These are phyloP conservation scores for Nematopogon swammerdamellus DNA, from an alignment of 2,888 invertebrate species.

Conservation along the genomic window DNA sequence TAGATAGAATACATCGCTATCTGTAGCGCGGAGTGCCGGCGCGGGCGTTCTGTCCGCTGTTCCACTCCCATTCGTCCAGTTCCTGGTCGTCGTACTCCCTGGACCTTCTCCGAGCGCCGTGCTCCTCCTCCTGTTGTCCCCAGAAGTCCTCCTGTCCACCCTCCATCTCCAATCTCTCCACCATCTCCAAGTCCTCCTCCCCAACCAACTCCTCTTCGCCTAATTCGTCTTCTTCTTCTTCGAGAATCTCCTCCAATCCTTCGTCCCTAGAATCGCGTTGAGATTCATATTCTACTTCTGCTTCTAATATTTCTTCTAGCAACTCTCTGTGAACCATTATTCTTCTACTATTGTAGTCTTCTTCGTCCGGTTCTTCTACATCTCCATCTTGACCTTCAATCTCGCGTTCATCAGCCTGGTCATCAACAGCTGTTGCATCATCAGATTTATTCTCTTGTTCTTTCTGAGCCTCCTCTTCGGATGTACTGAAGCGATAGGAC, in stretches of 20 bases:
- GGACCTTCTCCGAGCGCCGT: constrained; percentile 20
- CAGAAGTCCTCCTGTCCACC: constrained; percentile 36
- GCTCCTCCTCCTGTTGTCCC: constrained; percentile 26
- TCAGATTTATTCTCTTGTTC: constrained; percentile 12
- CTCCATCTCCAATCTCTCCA: constrained; percentile 11
- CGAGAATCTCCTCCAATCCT: constrained; percentile 38
- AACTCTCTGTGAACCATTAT: constrained; percentile 42
- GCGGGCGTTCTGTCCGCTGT: constrained; percentile 18
- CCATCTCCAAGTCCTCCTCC: constrained; percentile 18
- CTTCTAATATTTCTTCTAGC: constrained; percentile 45
- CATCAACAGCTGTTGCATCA: constrained; percentile 10
- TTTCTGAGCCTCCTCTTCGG: constrained; percentile 11
- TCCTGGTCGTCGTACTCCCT: constrained; percentile 31
- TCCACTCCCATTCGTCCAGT: constrained; percentile 52
- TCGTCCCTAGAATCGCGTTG: constrained; percentile 30
- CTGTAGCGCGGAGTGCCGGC: constrained; percentile 5
- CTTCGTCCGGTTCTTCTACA: constrained; percentile 20
- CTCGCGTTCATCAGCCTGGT: constrained; percentile 10
- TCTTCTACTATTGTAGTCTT: constrained; percentile 21
- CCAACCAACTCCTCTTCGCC: constrained; percentile 25
- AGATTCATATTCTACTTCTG: constrained; percentile 37
- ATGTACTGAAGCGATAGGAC: constrained; percentile 16
- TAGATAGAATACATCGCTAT: not conserved
- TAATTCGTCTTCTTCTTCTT: constrained; percentile 38
- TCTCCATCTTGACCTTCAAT: constrained; percentile 13